Evolutionary conservation across 2,797 vertebrate genomes (phyloP), one percentile per base, ranked within the genome.

Genomic region (Coilia nasus): DNA sequence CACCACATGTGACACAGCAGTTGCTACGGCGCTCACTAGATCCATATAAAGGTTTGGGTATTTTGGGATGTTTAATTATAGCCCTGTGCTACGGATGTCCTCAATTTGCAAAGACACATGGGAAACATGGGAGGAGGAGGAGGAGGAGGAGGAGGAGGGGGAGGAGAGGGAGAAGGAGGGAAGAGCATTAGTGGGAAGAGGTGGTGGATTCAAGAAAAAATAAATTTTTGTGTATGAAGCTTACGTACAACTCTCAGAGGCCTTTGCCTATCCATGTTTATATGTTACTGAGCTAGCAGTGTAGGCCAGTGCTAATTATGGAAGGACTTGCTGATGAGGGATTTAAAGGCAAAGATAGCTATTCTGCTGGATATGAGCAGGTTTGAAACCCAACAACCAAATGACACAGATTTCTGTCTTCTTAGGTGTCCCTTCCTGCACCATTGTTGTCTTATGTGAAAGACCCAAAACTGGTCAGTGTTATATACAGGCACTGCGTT

Each of bases 1-100:
- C 71, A 41, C 71, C 71, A 78, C 71, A 78, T 78, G 71, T 78
- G 71, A 78, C 71, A 78, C 71, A 78, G 71, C 71, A 78, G 71
- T 78, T 78, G 35, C 19, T 78, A 78, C 35, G 71, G 15, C 35
- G 31, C 31, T 41, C 71, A 78, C 15, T 41, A 78, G 71, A 78
- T 78, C 71, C 71, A 78, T 78, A 78, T 44, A 78, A 78, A 78
- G 71, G 71, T 78, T 78, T n/a, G 35, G 71, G 71, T 78, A 78
- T 78, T 78, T 78, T 78, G 71, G 71, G 71, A 78, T 78, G 71
- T 78, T 78, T 78, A 78, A 78, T 78, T 78, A 78, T 78, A 78
- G 71, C 71, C 71, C 35, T 21, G 71, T 31, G 71, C 71, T 78
- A 78, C 71, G 71, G 71, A 78, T 78, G 71, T 78, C 71, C 71